Evolutionary conservation across 2,113 vertebrate genomes (phyloP).

Genomic region (Oceanodroma tethys): DNA sequence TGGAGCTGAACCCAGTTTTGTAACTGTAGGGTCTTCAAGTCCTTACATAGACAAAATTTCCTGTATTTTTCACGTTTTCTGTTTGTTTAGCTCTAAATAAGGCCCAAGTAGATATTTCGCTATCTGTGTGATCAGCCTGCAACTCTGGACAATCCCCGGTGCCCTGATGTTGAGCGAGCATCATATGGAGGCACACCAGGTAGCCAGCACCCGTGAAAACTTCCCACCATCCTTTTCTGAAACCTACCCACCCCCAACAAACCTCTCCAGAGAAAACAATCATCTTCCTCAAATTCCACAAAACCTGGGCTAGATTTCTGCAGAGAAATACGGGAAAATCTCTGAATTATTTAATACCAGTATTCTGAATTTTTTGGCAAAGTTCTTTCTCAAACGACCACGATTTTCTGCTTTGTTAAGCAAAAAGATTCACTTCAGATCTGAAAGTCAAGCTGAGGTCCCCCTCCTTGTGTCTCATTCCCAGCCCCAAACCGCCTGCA

Average conservation of each 20-base stretch:
- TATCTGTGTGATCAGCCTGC: neutral
- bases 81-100: neutral
- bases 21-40: neutral
- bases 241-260: neutral
- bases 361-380: neutral
- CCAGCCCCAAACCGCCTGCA: neutral
- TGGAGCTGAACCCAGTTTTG: neutral
- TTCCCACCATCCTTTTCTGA: neutral
- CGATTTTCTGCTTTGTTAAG: neutral
- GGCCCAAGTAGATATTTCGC: neutral
- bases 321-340: neutral
- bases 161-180: neutral
- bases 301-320: neutral
- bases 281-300: neutral
- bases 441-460: neutral
- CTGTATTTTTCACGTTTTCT: neutral
- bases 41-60: neutral
- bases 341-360: neutral
- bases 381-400: neutral
- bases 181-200: rapidly evolving
- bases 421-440: neutral
- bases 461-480: neutral
- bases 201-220: neutral
- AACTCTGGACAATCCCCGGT: neutral
- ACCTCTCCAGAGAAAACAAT: neutral